Conservation (phyloP, 2,888 invertebrate species). For the Lycia hirtaria region DNA sequence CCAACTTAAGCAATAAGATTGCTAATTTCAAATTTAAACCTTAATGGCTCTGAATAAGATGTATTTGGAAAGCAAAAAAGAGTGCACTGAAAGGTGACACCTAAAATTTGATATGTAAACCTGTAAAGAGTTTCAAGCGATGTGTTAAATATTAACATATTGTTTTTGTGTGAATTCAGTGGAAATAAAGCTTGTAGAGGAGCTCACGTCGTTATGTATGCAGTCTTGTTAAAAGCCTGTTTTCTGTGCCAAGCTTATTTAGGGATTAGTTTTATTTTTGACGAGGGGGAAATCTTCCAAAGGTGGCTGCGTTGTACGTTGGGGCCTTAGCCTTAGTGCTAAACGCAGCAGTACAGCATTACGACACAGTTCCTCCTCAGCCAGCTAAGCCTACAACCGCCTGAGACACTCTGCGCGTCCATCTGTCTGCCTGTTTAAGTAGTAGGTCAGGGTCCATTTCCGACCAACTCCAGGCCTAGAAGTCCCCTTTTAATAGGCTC, state of each 20-base stretch:
- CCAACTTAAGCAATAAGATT: neutral
- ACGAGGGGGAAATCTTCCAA: neutral
- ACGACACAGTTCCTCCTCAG: too few species aligned
- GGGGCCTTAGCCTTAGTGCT: too few species aligned
- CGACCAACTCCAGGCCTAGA: too few species aligned
- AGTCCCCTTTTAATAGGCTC: too few species aligned
- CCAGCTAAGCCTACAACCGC: too few species aligned
- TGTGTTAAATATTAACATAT: conserved; percentile 40
- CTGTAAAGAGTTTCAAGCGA: neutral
- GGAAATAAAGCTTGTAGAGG: conserved; percentile 43
- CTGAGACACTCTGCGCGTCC: too few species aligned
- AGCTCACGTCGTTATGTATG: conserved; percentile 62
- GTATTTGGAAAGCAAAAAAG: neutral
- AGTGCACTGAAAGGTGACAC: neutral
- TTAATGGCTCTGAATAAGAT: neutral
- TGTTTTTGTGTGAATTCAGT: neutral
- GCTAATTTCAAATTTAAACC: conserved; percentile 5
- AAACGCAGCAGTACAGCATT: too few species aligned
- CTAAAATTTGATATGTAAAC: neutral
- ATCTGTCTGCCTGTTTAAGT: too few species aligned
- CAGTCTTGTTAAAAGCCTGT: conserved; percentile 61
- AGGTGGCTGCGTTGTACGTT: too few species aligned
- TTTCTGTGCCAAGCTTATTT: conserved; percentile 44
- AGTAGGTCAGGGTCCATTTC: too few species aligned
- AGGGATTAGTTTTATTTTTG: neutral